These are phyloP conservation scores for Odontocerum albicorne DNA, from an alignment of 2,888 invertebrate species.

Conservation along the genomic window DNA sequence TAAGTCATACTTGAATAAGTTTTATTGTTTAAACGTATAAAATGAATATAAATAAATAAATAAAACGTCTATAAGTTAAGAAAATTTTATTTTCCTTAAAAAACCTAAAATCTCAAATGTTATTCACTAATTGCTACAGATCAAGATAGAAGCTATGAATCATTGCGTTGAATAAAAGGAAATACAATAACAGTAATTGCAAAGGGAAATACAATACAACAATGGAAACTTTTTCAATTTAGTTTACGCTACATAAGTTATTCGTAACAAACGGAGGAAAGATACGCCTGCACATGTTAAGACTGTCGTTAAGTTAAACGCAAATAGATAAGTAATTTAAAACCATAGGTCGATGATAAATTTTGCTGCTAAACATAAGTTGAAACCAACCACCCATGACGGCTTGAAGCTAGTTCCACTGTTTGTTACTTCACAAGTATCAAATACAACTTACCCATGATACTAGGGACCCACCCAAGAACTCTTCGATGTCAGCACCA, in stretches of 20 bases:
- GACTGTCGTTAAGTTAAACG: constrained; percentile 9
- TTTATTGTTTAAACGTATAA: too few species aligned
- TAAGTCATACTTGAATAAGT: too few species aligned
- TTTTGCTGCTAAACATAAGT: constrained; percentile 28
- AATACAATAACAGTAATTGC: constrained; percentile 4
- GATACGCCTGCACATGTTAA: constrained; percentile 4
- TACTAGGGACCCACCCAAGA: constrained; percentile 80
- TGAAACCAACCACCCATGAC: constrained; percentile 46
- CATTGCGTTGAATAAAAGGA: not conserved
- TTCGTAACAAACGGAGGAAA: not conserved
- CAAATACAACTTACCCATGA: constrained; percentile 72
- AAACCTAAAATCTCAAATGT: too few species aligned
- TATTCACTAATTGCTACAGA: too few species aligned
- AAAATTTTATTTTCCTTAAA: too few species aligned
- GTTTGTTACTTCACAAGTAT: constrained; percentile 36
- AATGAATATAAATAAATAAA: too few species aligned
- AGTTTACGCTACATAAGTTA: not conserved
- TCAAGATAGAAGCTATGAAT: not conserved
- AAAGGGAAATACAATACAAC: constrained; percentile 1
- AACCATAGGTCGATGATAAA: constrained; percentile 26
- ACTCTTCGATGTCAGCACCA: constrained; percentile 77
- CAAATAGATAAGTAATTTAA: constrained; percentile 23
- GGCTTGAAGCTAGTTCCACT: constrained; percentile 37
- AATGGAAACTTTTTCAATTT: not conserved
- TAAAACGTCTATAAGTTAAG: not conserved